A percentile compares a stretch with the other conserved stretches of the same genome.
phyloP scores from a whole-genome alignment of 2,888 invertebrate species.

The Troilus luridus region DNA sequence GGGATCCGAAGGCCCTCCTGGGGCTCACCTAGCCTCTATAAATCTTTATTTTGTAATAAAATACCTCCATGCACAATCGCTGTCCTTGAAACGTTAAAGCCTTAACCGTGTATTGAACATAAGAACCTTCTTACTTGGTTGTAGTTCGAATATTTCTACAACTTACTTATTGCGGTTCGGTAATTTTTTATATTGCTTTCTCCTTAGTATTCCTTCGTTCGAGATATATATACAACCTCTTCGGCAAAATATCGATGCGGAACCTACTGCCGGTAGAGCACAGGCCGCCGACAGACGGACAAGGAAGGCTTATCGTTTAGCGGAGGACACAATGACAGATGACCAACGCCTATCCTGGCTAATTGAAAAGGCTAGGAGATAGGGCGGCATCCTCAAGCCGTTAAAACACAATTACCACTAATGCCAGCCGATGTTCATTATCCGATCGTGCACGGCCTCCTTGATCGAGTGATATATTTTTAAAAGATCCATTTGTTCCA shows the following conservation, averaged over 20 bases:
- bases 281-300: neutral
- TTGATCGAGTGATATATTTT: slow-evolving; percentile 56
- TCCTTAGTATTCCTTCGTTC: too few relatives aligned
- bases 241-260: neutral
- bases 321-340: slow-evolving; percentile 55
- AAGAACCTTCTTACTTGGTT: too few relatives aligned
- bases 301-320: neutral
- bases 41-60: too few relatives aligned
- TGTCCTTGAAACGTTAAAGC: too few relatives aligned
- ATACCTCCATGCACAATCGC: too few relatives aligned
- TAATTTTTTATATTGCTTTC: too few relatives aligned
- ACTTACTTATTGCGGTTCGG: too few relatives aligned
- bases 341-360: slow-evolving; percentile 24
- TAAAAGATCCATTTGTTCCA: slow-evolving; percentile 55
- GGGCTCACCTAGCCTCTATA: too few relatives aligned
- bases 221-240: neutral
- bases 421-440: slow-evolving; percentile 44
- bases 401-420: slow-evolving; percentile 52
- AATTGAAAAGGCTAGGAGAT: slow-evolving; percentile 53
- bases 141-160: too few relatives aligned
- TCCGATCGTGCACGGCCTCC: slow-evolving; percentile 49
- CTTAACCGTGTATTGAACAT: too few relatives aligned
- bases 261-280: neutral
- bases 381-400: neutral
- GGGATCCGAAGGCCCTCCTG: too few relatives aligned